Base-by-base conservation (phyloP, 1,140 invertebrate species). In the Drosophila ficusphila region DNA sequence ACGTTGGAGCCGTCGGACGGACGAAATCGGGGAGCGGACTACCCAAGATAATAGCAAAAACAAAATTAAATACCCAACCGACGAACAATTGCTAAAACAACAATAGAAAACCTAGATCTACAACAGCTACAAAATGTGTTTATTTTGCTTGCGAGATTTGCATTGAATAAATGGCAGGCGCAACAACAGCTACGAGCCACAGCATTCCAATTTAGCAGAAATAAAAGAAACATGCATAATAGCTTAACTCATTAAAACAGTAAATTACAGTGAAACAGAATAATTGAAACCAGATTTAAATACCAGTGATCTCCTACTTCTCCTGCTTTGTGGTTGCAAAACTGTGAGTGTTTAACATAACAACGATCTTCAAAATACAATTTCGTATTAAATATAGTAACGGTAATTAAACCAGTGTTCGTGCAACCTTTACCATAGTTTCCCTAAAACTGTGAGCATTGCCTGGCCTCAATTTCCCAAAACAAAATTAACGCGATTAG, bases 41-140 rank as follows among this genome's bases (percentile, higher is more conserved):
- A 11, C 11, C 27, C 60, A 64, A 58, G 60, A 64, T 64, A 64
- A 60, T 54, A 44, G 65, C 54, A 27, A 42, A 51, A 36, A 27
- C 36, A 51, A 36, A 52, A 65, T 14, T 56, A 57, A 39, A 53
- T 56, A 60, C 51, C 67, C 52, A 73, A 51, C 52, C 34, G 36
- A 46, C 58, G 18, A 65, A 54, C 54, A 76, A 76, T 76, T 76
- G 60, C 53, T 44, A 34, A 72, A 33, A 34, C 49, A 81, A 85
- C 75, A 83, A 85, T 79, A 57, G 74, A 62, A 67, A 73, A 52
- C 68, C 68, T 56, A 57, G 47, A 16, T 31, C 16, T 41, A 23
- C 29, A 47, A 12, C 29, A 42, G 41, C 14, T 27, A 21, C 19
- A 21, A 54, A 54, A 27, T 25, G 62, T 46, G 48, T 25, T 54